These are phyloP conservation scores for Flexamia atlantica DNA, from an alignment of 2,888 invertebrate genomes.

Conservation along the genomic window DNA sequence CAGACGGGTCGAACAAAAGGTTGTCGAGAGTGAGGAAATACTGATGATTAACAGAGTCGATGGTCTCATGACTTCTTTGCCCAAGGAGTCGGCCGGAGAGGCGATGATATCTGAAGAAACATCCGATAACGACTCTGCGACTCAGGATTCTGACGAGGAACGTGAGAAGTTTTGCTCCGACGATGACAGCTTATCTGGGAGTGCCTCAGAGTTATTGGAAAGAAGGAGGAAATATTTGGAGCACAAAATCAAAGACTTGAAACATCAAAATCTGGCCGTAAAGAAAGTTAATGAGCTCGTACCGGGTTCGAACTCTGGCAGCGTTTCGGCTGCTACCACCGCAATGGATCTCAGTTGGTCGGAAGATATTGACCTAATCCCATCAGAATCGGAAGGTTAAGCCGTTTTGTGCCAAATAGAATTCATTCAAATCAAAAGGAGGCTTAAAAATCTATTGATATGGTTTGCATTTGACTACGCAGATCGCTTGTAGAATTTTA, in stretches of 20 bases:
- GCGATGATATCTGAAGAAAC: constrained; percentile 72
- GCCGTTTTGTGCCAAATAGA: constrained; percentile 23
- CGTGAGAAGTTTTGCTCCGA: constrained; percentile 55
- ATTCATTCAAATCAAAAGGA: constrained; percentile 28
- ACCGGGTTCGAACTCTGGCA: constrained; percentile 56
- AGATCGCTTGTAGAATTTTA: constrained; percentile 28
- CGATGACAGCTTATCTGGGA: constrained; percentile 61
- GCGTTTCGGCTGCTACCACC: constrained; percentile 61
- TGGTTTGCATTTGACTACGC: not conserved
- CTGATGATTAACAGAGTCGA: constrained; percentile 68
- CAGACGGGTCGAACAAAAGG: constrained; percentile 45
- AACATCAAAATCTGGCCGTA: constrained; percentile 50
- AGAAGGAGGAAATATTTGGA: constrained; percentile 52
- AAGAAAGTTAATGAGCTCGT: constrained; percentile 28
- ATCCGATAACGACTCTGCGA: constrained; percentile 69
- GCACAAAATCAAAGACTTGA: constrained; percentile 63
- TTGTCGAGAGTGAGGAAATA: constrained; percentile 65
- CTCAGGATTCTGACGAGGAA: constrained; percentile 65
- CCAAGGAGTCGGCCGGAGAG: constrained; percentile 71
- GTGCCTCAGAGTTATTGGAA: constrained; percentile 57
- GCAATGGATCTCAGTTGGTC: constrained; percentile 69
- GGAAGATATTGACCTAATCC: constrained; percentile 64
- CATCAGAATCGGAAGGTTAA: constrained; percentile 61
- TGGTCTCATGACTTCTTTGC: constrained; percentile 64
- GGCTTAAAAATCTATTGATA: not conserved